Conservation (phyloP, 2,797 vertebrate species). For the Tadarida brasiliensis region DNA sequence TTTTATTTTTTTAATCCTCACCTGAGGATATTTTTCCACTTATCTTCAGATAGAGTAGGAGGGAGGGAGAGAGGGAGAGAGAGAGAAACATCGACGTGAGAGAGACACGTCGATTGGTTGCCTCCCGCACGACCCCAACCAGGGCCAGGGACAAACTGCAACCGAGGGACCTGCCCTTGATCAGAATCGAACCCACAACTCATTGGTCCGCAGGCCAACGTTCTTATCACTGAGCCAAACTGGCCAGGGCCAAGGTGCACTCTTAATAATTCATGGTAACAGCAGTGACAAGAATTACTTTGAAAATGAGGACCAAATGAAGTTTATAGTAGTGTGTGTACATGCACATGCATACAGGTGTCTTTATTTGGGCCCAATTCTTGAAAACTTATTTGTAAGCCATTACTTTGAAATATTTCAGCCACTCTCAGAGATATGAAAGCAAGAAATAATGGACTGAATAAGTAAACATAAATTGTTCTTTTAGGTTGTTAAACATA, state of each 20-base stretch:
- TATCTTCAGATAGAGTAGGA: too few species aligned
- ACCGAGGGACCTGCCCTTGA: too few species aligned
- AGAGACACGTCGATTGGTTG: too few species aligned
- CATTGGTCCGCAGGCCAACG: too few species aligned
- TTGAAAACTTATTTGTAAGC: not conserved
- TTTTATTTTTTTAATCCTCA: too few species aligned
- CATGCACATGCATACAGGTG: not conserved
- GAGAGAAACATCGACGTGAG: too few species aligned
- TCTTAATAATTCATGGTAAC: conserved; percentile 19
- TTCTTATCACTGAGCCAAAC: too few species aligned
- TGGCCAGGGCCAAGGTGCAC: not conserved
- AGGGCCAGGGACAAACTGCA: too few species aligned
- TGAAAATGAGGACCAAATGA: not conserved
- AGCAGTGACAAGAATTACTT: not conserved
- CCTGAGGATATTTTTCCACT: too few species aligned
- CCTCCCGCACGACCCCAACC: too few species aligned
- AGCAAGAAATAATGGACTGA: not conserved
- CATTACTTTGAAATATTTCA: conserved; percentile 17
- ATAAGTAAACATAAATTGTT: not conserved
- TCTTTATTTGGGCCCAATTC: not conserved
- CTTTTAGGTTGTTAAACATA: not conserved
- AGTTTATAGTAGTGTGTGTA: not conserved
- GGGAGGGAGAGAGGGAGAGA: too few species aligned
- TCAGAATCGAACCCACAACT: too few species aligned
- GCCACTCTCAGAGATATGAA: not conserved